Conservation (phyloP, 2,888 invertebrate genomes). For the Ectemnius lituratus region DNA sequence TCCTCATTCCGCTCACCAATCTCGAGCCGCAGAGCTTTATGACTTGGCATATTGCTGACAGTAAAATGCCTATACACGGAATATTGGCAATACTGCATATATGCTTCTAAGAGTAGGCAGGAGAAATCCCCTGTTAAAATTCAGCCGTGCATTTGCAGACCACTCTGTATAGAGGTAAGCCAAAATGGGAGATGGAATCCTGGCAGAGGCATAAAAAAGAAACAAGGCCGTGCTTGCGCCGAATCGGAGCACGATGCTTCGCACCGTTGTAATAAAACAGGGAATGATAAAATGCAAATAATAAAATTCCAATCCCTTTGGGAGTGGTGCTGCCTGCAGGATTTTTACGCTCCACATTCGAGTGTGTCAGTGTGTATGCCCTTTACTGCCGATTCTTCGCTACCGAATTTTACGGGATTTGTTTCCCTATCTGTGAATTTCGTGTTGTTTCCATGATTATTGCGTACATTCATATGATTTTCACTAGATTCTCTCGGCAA, state of each 20-base stretch:
- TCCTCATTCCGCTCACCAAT: too few relatives aligned
- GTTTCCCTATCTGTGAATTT: too few relatives aligned
- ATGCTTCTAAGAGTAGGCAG: too few relatives aligned
- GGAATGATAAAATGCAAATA: slow-evolving; percentile 7
- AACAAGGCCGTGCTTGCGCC: not conserved
- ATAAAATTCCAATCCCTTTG: not conserved
- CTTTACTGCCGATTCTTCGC: not conserved
- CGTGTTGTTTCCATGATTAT: too few relatives aligned
- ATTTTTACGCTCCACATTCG: not conserved
- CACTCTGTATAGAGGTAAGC: not conserved
- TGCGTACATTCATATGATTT: too few relatives aligned
- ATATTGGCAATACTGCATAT: too few relatives aligned
- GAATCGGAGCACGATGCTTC: not conserved
- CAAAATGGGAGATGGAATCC: not conserved
- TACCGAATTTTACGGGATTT: not conserved
- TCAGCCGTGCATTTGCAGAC: not conserved
- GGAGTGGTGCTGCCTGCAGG: not conserved
- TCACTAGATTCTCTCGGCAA: too few relatives aligned
- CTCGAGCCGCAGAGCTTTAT: too few relatives aligned
- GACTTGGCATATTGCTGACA: too few relatives aligned
- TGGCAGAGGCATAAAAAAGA: slow-evolving; percentile 3
- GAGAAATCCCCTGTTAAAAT: too few relatives aligned
- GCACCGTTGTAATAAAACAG: not conserved
- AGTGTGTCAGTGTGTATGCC: not conserved
- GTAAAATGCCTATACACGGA: too few relatives aligned